Evolutionary conservation across 2,113 vertebrate genomes (phyloP).

Genomic region (Dasypus novemcinctus): DNA sequence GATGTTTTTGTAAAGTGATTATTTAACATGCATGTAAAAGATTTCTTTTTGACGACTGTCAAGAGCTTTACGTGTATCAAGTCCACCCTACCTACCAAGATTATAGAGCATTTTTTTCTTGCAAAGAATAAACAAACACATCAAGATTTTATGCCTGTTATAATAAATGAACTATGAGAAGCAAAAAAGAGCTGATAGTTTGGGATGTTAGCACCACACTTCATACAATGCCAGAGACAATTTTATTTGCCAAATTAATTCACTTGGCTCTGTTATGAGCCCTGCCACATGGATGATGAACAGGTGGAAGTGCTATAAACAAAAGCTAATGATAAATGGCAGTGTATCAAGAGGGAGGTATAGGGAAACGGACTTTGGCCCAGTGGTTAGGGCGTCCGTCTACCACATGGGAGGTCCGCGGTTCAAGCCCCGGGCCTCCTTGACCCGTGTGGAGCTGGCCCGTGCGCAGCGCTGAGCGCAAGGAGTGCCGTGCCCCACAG

Average conservation of each 20-base stretch:
- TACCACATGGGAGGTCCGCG: too few relatives aligned
- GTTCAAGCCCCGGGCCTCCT: too few relatives aligned
- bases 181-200: neutral
- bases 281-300: slow-evolving; percentile 16
- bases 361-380: too few relatives aligned
- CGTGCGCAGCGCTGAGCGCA: too few relatives aligned
- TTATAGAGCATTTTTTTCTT: neutral
- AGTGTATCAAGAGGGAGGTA: neutral
- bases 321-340: slow-evolving; percentile 57
- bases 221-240: slow-evolving; percentile 20
- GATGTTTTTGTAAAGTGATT: neutral
- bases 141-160: neutral
- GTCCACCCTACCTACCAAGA: neutral
- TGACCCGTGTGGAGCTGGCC: too few relatives aligned
- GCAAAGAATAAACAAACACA: neutral
- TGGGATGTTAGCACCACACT: neutral
- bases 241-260: slow-evolving; percentile 56
- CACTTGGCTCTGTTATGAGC: slow-evolving; percentile 25
- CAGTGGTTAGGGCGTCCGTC: too few relatives aligned
- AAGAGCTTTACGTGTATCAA: neutral
- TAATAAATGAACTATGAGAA: slow-evolving; percentile 46
- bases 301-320: slow-evolving; percentile 32
- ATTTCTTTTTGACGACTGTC: neutral
- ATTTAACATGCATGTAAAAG: neutral
- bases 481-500: too few relatives aligned